Percentiles rank a stretch among this genome's conserved stretches.
Evolutionary conservation across 2,888 invertebrate genomes (phyloP).

Genomic region (Ecdyonurus torrentis): DNA sequence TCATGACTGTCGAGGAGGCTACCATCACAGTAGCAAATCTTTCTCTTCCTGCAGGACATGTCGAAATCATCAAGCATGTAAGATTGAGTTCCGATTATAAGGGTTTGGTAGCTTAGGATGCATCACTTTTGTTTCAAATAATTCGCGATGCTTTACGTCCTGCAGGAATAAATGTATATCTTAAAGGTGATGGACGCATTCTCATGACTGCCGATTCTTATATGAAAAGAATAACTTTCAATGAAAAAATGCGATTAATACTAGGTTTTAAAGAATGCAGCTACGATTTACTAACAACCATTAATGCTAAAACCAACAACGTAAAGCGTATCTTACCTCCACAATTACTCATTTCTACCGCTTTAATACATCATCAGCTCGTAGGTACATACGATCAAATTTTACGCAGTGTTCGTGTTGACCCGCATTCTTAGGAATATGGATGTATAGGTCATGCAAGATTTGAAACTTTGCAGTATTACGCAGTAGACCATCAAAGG

Average conservation of each 20-base stretch:
- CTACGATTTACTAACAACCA: neutral
- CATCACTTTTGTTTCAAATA: no score
- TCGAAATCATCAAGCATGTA: no score
- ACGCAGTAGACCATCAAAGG: neutral
- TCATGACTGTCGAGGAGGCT: neutral
- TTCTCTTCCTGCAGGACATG: no score
- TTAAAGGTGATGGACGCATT: no score
- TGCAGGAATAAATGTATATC: no score
- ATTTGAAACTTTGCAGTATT: neutral
- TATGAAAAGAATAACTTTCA: no score
- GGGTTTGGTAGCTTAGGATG: no score
- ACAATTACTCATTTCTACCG: slow-evolving; percentile 15
- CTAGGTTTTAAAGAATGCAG: neutral
- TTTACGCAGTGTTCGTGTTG: slow-evolving; percentile 16
- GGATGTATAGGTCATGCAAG: neutral
- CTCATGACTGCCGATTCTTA: no score
- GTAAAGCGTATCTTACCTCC: slow-evolving; percentile 6
- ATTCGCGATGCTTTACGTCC: no score
- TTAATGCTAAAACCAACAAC: neutral
- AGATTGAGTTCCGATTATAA: no score
- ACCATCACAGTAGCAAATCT: neutral
- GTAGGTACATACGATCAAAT: slow-evolving; percentile 16
- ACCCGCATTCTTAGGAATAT: neutral
- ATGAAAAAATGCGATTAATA: neutral
- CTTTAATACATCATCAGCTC: slow-evolving; percentile 16